Base-by-base conservation (phyloP, 1,140 invertebrate species). In the Pogonognathellus flavescens region DNA sequence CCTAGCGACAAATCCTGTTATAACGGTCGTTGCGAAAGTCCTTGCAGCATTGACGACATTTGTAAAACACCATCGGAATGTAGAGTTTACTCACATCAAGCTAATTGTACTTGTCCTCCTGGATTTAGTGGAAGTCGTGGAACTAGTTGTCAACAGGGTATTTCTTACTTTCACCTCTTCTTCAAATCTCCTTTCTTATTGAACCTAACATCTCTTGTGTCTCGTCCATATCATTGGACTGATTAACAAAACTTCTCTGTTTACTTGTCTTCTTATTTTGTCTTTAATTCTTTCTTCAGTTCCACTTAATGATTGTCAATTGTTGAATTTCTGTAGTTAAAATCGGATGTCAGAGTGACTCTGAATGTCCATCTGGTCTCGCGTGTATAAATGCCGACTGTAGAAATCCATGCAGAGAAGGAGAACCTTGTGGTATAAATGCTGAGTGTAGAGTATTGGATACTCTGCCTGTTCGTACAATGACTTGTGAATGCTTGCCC, bases 381-480 rank as follows among this genome's bases (percentile, higher is more conserved):
- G 95, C 95, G 31, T 96, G 95, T 89, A 92, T 95, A 18, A 93
- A 94, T 87, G 93, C 94, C 87, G 93, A 92, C 89, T 96, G 95
- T 90, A 92, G 93, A 89, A 94, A 96, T 90, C 95, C 95, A 18
- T 90, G 90, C 85, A 70, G 82, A 14, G 86, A 88, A 62, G 87
- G 89, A 20, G 72, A 84, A 25, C 89, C 90, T 14, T 92, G 91
- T 87, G 91, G 90, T 18, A 84, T 86, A 9, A 90, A 90, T 89
- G 95, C 96, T 0, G 93, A 94, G 88, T 97, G 96, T 90, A 92
- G 93, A 1, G 95, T 97, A 0, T 93, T 97, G 7, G 94, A 97
- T 89, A 96, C 95, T 6, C 90, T 97, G 83, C 96, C 96, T 8
- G 93, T 97, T 90, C 93, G 96, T 88, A 97, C 96, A n/a, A 95